Percentiles rank a stretch among this genome's conserved stretches.
Conservation (phyloP, 1,140 invertebrate species). For the Pissodes strobi region DNA sequence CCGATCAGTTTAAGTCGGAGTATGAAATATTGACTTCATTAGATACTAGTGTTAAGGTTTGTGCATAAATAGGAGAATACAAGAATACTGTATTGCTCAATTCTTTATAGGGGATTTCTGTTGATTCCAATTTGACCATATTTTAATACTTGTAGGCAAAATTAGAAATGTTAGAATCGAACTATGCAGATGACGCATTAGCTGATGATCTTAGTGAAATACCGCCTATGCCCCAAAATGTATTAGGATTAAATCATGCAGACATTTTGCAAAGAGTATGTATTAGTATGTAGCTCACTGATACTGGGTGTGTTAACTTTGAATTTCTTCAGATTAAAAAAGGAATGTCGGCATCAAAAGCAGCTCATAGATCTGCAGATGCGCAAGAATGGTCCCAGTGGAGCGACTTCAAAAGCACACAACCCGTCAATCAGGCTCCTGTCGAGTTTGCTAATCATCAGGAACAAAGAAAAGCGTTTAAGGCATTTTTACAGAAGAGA, state of each 20-base stretch:
- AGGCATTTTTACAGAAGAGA: constrained; percentile 41
- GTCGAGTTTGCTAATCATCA: constrained; percentile 19
- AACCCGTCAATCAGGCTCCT: constrained; percentile 14
- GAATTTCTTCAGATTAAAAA: constrained; percentile 11
- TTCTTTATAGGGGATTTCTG: no score
- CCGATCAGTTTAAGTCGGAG: constrained; percentile 56
- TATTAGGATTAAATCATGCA: constrained; percentile 70
- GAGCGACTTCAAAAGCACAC: constrained; percentile 13
- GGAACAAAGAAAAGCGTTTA: constrained; percentile 43
- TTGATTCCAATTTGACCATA: no score
- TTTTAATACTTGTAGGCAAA: constrained; percentile 1
- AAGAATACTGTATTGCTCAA: no score
- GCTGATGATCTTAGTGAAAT: constrained; percentile 49
- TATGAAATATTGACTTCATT: constrained; percentile 56
- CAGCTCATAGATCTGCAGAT: neutral
- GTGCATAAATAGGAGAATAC: no score
- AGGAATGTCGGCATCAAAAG: constrained; percentile 13
- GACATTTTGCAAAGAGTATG: constrained; percentile 61
- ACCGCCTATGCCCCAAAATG: constrained; percentile 69
- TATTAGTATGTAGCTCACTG: neutral
- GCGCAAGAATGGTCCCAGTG: constrained; percentile 6
- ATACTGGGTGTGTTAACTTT: neutral
- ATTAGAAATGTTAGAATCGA: constrained; percentile 1
- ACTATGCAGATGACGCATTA: neutral
- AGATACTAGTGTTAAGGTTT: constrained; percentile 58